Conservation (phyloP, 2,888 invertebrate species). For the Therioaphis trifolii region DNA sequence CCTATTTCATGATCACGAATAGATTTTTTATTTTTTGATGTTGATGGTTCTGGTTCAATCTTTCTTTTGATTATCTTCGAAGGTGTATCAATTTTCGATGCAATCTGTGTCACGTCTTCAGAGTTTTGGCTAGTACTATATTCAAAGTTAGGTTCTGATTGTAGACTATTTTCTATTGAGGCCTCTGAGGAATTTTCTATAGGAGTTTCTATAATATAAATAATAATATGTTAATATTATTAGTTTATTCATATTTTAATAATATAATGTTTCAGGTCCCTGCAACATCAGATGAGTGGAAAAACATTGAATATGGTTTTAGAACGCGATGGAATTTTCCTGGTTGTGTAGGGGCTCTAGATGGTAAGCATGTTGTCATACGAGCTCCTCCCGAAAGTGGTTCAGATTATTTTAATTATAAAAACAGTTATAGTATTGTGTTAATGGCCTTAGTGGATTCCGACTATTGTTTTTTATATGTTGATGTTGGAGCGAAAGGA, state of each 20-base stretch:
- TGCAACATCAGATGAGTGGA: not conserved
- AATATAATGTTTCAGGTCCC: slow-evolving; percentile 15
- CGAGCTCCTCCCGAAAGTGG: too few relatives aligned
- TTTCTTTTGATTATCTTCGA: not conserved
- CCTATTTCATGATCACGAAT: slow-evolving; percentile 37
- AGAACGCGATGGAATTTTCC: too few relatives aligned
- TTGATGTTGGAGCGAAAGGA: slow-evolving; percentile 65
- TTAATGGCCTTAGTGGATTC: slow-evolving; percentile 66
- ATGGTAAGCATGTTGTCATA: too few relatives aligned
- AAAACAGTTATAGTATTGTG: slow-evolving; percentile 66
- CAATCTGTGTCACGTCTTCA: not conserved
- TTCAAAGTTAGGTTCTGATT: not conserved
- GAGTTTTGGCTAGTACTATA: not conserved
- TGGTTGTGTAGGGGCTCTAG: too few relatives aligned
- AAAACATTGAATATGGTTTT: slow-evolving; percentile 24
- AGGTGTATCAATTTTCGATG: slow-evolving; percentile 2
- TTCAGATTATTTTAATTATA: too few relatives aligned
- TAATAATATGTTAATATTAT: too few relatives aligned
- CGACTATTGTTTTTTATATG: slow-evolving; percentile 66
- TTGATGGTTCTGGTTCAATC: not conserved
- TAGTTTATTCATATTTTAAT: slow-evolving; percentile 12
- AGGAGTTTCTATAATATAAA: too few relatives aligned
- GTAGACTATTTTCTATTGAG: not conserved
- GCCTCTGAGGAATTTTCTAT: not conserved
- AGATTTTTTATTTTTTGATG: slow-evolving; percentile 28